These are phyloP conservation scores for Litocranius walleri DNA, from an alignment of 2,113 vertebrate genomes.

Conservation along the genomic window DNA sequence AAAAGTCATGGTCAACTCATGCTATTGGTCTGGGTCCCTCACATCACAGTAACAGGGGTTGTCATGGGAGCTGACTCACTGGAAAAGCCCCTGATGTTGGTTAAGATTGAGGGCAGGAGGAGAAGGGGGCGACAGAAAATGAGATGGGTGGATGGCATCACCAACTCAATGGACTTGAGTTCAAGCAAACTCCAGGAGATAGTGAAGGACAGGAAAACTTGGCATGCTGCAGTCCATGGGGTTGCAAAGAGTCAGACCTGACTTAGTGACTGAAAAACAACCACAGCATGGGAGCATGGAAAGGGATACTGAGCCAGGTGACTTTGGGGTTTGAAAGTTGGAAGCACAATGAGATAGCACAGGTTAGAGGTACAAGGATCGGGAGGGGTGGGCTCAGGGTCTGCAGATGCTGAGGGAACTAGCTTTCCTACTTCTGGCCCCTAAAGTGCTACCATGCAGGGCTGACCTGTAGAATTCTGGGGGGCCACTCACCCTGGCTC, in stretches of 20 bases:
- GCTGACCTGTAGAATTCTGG: background rate
- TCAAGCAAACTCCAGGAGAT: background rate
- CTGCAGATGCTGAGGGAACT: background rate
- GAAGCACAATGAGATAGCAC: background rate
- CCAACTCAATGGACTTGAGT: background rate
- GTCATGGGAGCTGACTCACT: background rate
- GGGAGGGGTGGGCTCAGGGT: background rate
- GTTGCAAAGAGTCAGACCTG: background rate
- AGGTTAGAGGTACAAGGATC: background rate
- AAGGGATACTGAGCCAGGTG: background rate
- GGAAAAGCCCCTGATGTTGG: background rate
- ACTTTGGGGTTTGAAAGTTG: background rate
- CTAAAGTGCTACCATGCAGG: background rate
- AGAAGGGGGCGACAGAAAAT: background rate
- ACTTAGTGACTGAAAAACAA: background rate
- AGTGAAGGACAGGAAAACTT: background rate
- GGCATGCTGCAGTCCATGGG: background rate
- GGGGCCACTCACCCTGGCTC: background rate
- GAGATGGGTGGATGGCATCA: background rate
- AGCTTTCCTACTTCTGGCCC: background rate
- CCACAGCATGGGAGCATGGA: rapidly evolving
- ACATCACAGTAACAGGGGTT: background rate
- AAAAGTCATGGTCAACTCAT: background rate
- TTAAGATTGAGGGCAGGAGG: background rate
- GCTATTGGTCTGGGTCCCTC: background rate